Evolutionary conservation across 2,888 invertebrate species (phyloP).

Genomic region (Slavum lentiscoides): DNA sequence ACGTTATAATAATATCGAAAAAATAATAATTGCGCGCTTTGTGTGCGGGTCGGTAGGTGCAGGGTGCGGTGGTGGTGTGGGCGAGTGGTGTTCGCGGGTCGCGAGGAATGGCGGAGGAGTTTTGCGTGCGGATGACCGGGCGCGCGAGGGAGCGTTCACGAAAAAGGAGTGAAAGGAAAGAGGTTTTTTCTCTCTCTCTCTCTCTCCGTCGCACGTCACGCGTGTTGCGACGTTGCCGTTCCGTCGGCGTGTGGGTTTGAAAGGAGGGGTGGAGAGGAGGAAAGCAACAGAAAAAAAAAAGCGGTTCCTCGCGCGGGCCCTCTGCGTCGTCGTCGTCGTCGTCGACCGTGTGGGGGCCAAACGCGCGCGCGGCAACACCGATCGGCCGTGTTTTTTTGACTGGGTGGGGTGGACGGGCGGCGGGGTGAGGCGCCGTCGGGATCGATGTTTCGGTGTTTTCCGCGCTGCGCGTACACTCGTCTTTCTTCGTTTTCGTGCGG

Average conservation of each 20-base stretch:
- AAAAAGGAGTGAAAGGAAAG: conserved; percentile 52
- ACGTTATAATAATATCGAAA: too few species aligned
- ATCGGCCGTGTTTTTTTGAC: background rate
- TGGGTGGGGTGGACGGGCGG: background rate
- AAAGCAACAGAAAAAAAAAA: background rate
- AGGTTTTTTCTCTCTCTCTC: conserved; percentile 6
- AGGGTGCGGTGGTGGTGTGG: background rate
- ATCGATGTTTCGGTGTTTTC: conserved; percentile 30
- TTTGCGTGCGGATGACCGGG: background rate
- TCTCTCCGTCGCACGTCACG: background rate
- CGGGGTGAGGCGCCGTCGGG: background rate
- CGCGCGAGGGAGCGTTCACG: background rate
- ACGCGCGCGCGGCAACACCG: background rate
- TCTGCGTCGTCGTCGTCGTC: background rate
- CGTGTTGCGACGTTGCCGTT: conserved; percentile 18
- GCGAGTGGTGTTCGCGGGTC: background rate
- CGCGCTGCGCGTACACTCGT: background rate
- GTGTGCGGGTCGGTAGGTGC: background rate
- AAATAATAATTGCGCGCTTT: too few species aligned
- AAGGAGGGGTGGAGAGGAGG: too few species aligned
- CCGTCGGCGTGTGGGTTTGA: too few species aligned
- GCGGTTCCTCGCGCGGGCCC: too few species aligned
- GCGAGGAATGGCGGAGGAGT: background rate
- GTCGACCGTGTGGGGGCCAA: too few species aligned
- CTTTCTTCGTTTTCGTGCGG: background rate